Percentiles rank a stretch among this genome's conserved stretches.
These are phyloP conservation scores for Lasaia peninsularis DNA, from an alignment of 1,140 invertebrate genomes.

Conservation along the genomic window DNA sequence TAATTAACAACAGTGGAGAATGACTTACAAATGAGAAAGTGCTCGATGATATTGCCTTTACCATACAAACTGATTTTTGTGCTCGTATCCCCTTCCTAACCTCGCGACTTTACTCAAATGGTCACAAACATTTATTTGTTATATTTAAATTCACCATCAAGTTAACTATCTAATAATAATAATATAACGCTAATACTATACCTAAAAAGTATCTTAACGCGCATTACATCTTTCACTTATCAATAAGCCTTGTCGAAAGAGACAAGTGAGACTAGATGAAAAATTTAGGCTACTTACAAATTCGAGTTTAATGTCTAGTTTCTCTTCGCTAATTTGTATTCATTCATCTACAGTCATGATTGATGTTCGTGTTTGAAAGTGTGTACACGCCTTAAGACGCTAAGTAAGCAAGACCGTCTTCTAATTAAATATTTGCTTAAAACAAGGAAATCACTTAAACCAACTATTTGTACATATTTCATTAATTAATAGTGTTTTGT, in stretches of 20 bases:
- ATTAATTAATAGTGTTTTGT: neutral
- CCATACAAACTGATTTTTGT: too few species aligned
- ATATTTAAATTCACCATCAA: too few species aligned
- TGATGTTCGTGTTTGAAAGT: slow-evolving; percentile 3
- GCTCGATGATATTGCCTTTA: too few species aligned
- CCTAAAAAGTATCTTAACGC: too few species aligned
- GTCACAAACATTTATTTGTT: too few species aligned
- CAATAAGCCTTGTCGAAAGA: neutral
- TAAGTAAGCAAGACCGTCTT: neutral
- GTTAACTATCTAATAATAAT: too few species aligned
- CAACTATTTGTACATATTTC: neutral
- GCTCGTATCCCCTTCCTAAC: too few species aligned
- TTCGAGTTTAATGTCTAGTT: neutral
- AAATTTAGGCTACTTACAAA: neutral
- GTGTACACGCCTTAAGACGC: neutral
- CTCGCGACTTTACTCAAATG: too few species aligned
- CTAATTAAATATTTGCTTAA: neutral
- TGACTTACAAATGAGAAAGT: too few species aligned
- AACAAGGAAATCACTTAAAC: slow-evolving; percentile 5
- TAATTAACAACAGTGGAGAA: too few species aligned
- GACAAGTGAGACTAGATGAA: neutral
- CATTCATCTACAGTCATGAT: slow-evolving; percentile 3
- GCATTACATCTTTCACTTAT: neutral
- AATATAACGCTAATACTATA: too few species aligned
- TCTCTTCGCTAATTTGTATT: slow-evolving; percentile 8